Conservation (phyloP, 2,113 vertebrate species). For the Thymallus thymallus region DNA sequence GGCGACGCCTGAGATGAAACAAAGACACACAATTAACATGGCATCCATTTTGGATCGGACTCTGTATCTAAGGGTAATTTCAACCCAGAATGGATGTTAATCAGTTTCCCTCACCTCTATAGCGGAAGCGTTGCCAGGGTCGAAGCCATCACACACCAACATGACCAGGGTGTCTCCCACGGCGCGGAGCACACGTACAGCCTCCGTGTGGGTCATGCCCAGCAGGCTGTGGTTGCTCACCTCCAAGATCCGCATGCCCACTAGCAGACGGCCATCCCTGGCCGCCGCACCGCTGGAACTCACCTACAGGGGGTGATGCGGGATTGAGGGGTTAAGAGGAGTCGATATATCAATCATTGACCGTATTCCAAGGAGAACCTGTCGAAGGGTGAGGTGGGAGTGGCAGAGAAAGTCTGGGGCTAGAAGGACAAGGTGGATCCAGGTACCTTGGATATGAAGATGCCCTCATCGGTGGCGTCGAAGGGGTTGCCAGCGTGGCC, state of each 20-base stretch:
- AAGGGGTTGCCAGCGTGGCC: slow-evolving; percentile 93
- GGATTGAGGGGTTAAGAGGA: neutral
- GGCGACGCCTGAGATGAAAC: slow-evolving; percentile 79
- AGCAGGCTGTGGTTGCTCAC: slow-evolving; percentile 96
- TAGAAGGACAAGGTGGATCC: no score
- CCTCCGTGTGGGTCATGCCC: slow-evolving; percentile 92
- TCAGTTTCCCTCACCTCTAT: slow-evolving; percentile 76
- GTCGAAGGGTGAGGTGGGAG: no score
- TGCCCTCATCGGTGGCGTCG: slow-evolving; percentile 91
- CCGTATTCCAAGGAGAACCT: no score
- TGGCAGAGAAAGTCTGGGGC: no score
- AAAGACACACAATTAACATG: neutral
- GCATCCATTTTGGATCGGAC: neutral
- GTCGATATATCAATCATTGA: neutral
- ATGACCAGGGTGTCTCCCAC: slow-evolving; percentile 84
- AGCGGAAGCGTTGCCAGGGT: slow-evolving; percentile 69
- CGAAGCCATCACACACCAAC: slow-evolving; percentile 92
- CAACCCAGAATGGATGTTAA: neutral
- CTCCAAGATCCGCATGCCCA: slow-evolving; percentile 92
- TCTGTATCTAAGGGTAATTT: neutral
- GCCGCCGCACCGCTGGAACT: slow-evolving; percentile 87
- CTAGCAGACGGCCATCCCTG: slow-evolving; percentile 81
- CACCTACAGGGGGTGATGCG: slow-evolving; percentile 70
- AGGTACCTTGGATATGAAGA: slow-evolving; percentile 95
- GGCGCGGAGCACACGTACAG: slow-evolving; percentile 83